Evolutionary conservation across 1,140 invertebrate genomes (phyloP).

Genomic region (Aphelinus certus): DNA sequence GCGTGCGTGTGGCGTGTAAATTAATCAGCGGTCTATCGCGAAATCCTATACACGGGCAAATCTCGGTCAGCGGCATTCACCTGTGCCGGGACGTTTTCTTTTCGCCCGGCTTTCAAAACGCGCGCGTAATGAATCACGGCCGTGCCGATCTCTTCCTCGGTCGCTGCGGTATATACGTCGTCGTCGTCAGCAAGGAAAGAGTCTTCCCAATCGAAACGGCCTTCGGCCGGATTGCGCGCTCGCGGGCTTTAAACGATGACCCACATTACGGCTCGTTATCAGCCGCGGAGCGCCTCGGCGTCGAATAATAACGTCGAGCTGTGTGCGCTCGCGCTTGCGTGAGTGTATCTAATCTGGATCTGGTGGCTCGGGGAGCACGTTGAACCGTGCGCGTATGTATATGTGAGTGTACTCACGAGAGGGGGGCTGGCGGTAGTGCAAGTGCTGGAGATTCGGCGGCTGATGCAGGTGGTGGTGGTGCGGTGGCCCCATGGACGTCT

Average conservation of each 20-base stretch:
- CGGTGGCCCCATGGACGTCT: slow-evolving; percentile 61
- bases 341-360: neutral
- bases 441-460: slow-evolving; percentile 60
- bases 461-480: slow-evolving; percentile 64
- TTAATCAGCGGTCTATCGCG: no score
- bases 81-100: slow-evolving; percentile 32
- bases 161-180: neutral
- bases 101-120: neutral
- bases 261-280: neutral
- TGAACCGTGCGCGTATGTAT: neutral
- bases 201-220: neutral
- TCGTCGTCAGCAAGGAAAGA: neutral
- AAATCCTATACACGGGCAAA: slow-evolving; percentile 16
- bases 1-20: no score
- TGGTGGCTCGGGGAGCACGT: neutral
- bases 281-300: neutral
- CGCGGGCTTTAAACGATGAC: neutral
- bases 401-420: slow-evolving; percentile 56
- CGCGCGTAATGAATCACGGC: no score
- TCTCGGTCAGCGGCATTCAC: slow-evolving; percentile 46
- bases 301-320: neutral
- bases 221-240: neutral
- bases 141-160: no score
- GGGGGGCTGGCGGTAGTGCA: slow-evolving; percentile 63
- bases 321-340: no score